Conservation (phyloP, 2,113 vertebrate genomes). For the Prionailurus bengalensis region DNA sequence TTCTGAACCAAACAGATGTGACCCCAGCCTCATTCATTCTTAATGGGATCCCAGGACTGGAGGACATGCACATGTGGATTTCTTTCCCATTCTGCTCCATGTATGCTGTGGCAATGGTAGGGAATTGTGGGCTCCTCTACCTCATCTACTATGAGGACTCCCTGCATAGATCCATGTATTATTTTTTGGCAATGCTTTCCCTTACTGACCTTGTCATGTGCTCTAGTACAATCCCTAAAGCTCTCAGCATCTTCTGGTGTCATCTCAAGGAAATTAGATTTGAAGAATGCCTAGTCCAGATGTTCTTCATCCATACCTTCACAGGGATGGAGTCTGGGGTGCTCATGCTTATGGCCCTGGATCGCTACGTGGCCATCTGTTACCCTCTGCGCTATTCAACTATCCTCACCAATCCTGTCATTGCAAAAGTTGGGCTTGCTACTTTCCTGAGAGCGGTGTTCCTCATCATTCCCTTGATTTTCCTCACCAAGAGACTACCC, state of each 20-base stretch:
- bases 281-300: constrained; percentile 61
- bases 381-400: constrained; percentile 35
- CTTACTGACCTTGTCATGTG: neutral
- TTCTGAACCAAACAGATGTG: neutral
- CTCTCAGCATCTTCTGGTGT: constrained; percentile 36
- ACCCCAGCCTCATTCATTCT: constrained; percentile 34
- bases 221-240: neutral
- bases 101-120: neutral
- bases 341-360: constrained; percentile 68
- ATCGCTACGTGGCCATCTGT: constrained; percentile 66
- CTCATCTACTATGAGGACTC: neutral
- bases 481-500: constrained; percentile 29
- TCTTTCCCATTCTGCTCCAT: constrained; percentile 47
- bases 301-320: constrained; percentile 67
- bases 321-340: constrained; percentile 56
- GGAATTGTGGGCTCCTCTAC: neutral
- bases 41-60: constrained; percentile 19
- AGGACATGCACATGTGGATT: neutral
- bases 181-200: constrained; percentile 81
- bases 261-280: constrained; percentile 39
- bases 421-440: constrained; percentile 35
- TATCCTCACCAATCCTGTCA: constrained; percentile 50
- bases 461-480: constrained; percentile 40
- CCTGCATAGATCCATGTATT: neutral
- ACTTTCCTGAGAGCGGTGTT: neutral